A percentile compares a stretch with the other conserved stretches of the same genome.
These are phyloP conservation scores for Bombus ignitus DNA, from an alignment of 1,140 invertebrate genomes.

Conservation along the genomic window DNA sequence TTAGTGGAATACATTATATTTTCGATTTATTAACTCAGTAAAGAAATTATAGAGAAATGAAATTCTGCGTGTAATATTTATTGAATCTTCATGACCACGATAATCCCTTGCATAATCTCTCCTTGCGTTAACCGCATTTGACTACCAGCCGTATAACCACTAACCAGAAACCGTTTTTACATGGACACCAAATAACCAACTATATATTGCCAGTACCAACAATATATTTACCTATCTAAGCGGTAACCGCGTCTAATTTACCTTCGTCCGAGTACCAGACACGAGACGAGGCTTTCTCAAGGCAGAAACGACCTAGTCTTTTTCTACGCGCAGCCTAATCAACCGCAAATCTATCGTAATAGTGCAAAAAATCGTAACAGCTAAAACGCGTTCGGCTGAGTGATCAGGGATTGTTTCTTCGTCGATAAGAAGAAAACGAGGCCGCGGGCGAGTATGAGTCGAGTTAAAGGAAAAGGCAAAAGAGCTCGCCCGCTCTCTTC, in stretches of 20 bases:
- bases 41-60: background rate
- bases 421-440: background rate
- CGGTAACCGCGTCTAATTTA: background rate
- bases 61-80: no score
- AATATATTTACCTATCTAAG: background rate
- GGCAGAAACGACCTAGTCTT: background rate
- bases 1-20: background rate
- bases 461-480: background rate
- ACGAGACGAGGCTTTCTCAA: background rate
- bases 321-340: background rate
- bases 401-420: constrained; percentile 5
- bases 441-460: constrained; percentile 3
- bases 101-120: background rate
- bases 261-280: background rate
- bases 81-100: background rate
- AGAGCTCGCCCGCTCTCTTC: background rate
- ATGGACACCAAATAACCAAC: no score
- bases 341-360: constrained; percentile 15
- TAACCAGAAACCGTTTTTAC: background rate
- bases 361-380: background rate
- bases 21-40: background rate
- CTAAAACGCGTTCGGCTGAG: background rate
- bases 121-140: background rate
- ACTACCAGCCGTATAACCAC: background rate
- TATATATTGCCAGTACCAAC: background rate